Evolutionary conservation across 1,140 invertebrate genomes (phyloP).

Genomic region (Alviniconcha marisindica): DNA sequence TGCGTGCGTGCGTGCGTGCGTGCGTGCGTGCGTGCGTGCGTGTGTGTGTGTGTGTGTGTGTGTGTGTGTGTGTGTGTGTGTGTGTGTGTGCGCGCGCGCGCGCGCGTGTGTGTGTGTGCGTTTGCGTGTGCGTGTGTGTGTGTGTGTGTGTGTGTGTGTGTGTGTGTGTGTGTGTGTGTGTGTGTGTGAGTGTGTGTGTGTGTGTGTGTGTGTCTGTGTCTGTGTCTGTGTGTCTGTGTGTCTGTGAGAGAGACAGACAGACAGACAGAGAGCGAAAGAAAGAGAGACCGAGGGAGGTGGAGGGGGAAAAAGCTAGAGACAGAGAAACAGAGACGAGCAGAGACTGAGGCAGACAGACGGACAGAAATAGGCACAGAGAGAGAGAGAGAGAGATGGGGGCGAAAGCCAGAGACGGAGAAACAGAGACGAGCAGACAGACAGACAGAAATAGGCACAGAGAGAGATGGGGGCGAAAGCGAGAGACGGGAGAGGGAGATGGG

Average conservation of each 20-base stretch:
- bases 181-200: not conserved
- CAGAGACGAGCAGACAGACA: too few relatives aligned
- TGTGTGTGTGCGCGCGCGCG: not conserved
- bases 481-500: too few relatives aligned
- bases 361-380: not conserved
- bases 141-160: conserved; percentile 10
- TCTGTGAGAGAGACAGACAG: not conserved
- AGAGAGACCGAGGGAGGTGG: not conserved
- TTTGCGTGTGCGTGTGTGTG: conserved; percentile 7
- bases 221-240: not conserved
- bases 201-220: not conserved
- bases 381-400: not conserved
- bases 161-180: not conserved
- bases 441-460: too few relatives aligned
- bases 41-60: conserved; percentile 12
- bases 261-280: too few relatives aligned
- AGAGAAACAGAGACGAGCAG: too few relatives aligned
- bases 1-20: conserved; percentile 3
- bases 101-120: not conserved
- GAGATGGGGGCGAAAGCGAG: too few relatives aligned
- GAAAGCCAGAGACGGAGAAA: not conserved
- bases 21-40: not conserved
- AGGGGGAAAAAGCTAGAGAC: not conserved
- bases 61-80: conserved; percentile 19
- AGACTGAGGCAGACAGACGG: too few relatives aligned